phyloP scores from a whole-genome alignment of 2,797 vertebrate genomes.

The Myripristis jacobus region DNA sequence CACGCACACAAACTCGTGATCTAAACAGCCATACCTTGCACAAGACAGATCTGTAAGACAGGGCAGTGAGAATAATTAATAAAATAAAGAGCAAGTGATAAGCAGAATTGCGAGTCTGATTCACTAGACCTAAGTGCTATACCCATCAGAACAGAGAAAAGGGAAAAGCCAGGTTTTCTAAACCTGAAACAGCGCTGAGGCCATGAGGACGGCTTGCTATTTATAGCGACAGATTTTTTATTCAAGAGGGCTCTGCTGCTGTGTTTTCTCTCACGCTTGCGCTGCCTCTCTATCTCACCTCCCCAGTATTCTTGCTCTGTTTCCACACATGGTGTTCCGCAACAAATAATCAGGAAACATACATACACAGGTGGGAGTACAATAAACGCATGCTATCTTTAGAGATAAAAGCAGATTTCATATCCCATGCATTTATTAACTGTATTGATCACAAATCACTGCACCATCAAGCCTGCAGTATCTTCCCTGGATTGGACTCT shows the following conservation, averaged over 20 bases:
- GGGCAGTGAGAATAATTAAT: conserved; percentile 24
- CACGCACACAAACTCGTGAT: conserved; percentile 41
- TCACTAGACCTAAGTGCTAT: conserved; percentile 14
- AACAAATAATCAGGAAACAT: conserved; percentile 52
- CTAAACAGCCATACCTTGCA: conserved; percentile 48
- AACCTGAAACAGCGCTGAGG: conserved; percentile 71
- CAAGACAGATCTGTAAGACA: conserved; percentile 31
- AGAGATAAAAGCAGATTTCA: conserved; percentile 27
- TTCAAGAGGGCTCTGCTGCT: conserved; percentile 82
- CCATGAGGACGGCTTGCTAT: conserved; percentile 80
- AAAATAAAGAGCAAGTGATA: conserved; percentile 20
- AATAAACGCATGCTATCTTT: conserved; percentile 36
- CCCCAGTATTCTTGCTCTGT: conserved; percentile 45
- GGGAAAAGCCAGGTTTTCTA: conserved; percentile 65
- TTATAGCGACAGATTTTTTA: conserved; percentile 84
- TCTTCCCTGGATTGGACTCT: conserved; percentile 29
- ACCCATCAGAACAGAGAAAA: conserved; percentile 38
- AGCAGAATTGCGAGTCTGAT: conserved; percentile 18
- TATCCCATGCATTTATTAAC: conserved; percentile 18
- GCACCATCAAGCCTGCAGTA: conserved; percentile 15
- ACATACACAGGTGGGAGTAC: conserved; percentile 39
- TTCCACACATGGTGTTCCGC: conserved; percentile 59
- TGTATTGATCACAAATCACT: conserved; percentile 3
- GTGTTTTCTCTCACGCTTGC: conserved; percentile 67
- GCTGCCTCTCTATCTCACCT: conserved; percentile 56